Base-by-base conservation (phyloP, 2,113 vertebrate species). In the Phasianus colchicus region DNA sequence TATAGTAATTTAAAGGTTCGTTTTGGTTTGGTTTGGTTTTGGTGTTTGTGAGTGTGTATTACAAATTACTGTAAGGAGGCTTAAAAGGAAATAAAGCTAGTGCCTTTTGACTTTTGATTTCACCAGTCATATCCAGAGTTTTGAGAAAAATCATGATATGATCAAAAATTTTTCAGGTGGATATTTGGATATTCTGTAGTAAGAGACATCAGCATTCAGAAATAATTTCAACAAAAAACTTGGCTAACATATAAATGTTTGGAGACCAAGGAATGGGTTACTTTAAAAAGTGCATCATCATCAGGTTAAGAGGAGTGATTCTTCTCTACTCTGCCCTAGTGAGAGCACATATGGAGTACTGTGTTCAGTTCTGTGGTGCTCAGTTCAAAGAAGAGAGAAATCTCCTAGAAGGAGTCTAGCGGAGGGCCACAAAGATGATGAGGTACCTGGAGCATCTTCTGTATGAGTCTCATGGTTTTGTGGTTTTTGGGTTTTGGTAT, bases 41-140 rank as follows among this genome's bases (percentile, higher is more conserved):
- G 13, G 13, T 8, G 2, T 32, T 92, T 60, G 2, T 1, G 57
- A 9, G 36, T 29, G 0, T 43, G 3, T 43, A 5, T 13, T 64
- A 2, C 27, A 29, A 34, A 72, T 8, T 21, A 22, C 6, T 47
- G 1, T 6, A 4, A 22, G 11, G 52, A 70, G 3, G 30, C 12
- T 1, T 21, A 50, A 58, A 10, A 20, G 25, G 27, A 29, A 5
- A 3, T 38, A 40, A 30, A 14, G 2, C 10, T 45, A 67, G 7
- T 34, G 63, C 1, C 43, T 81, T 84, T 72, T 52, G 34, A 66
- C 3, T 69, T 91, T 27, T 61, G 14, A 22, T 67, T 71, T 6
- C 66, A 8, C 43, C 72, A 83, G 9, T 47, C 13, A 32, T 34
- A 29, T 47, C 42, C 0, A 72, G 19, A 76, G 6, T 40, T 61